Conservation (phyloP, 2,113 vertebrate genomes). For the Cryptotis parvus region DNA sequence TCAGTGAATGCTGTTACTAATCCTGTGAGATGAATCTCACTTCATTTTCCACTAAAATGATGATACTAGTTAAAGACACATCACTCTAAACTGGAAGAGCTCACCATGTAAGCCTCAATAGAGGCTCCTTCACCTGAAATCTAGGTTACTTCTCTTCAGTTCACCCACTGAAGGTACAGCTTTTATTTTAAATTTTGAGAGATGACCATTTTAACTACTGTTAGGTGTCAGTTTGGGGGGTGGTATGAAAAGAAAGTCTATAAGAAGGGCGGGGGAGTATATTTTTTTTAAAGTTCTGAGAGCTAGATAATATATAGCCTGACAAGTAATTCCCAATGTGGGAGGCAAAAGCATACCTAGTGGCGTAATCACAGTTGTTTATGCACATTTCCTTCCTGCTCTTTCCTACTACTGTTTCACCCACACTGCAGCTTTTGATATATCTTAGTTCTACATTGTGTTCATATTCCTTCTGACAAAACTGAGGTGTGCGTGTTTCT, state of each 20-base stretch:
- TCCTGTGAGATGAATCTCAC: slow-evolving; percentile 79
- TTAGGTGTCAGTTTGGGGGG: slow-evolving; percentile 83
- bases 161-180: slow-evolving; percentile 63
- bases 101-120: slow-evolving; percentile 75
- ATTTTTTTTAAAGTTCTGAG: too few relatives aligned
- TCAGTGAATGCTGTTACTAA: slow-evolving; percentile 80
- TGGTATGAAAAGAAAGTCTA: slow-evolving; percentile 80
- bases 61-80: slow-evolving; percentile 80
- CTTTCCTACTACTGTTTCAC: too few relatives aligned
- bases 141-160: slow-evolving; percentile 78
- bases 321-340: too few relatives aligned
- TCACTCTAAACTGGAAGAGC: slow-evolving; percentile 80
- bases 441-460: too few relatives aligned
- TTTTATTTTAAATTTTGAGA: slow-evolving; percentile 74
- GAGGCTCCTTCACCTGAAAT: slow-evolving; percentile 80
- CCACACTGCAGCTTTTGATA: too few relatives aligned
- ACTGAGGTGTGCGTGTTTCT: too few relatives aligned
- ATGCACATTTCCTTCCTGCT: too few relatives aligned
- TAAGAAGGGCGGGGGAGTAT: slow-evolving; percentile 81
- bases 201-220: slow-evolving; percentile 81
- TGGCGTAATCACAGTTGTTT: too few relatives aligned
- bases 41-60: slow-evolving; percentile 79
- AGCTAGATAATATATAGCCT: too few relatives aligned
- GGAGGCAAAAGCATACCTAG: too few relatives aligned
- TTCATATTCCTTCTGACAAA: too few relatives aligned